phyloP scores from a whole-genome alignment of 2,797 vertebrate species.

The Masticophis lateralis region DNA sequence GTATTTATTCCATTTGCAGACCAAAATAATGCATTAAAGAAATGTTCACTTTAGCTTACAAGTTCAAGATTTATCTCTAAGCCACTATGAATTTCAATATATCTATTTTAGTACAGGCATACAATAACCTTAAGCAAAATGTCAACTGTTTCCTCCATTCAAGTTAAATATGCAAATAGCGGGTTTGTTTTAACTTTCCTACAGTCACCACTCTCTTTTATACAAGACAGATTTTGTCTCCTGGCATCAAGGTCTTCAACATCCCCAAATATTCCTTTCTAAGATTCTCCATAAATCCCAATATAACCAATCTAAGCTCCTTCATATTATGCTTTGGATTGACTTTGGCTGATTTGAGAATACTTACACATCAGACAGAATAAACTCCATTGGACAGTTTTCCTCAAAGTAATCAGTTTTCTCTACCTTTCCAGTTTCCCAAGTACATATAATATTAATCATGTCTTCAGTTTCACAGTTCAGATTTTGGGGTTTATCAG shows the following conservation, averaged over 20 bases:
- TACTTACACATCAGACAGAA: conserved; percentile 66
- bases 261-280: background rate
- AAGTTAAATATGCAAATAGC: background rate
- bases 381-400: conserved; percentile 28
- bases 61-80: background rate
- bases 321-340: background rate
- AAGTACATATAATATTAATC: conserved; percentile 65
- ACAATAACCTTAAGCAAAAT: background rate
- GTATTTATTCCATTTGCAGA: background rate
- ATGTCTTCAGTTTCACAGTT: conserved; percentile 72
- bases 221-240: background rate
- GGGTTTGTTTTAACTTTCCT: background rate
- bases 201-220: background rate
- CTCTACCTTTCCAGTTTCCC: conserved; percentile 44
- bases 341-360: background rate
- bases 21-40: background rate
- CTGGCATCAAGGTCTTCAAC: background rate
- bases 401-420: conserved; percentile 15
- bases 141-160: background rate
- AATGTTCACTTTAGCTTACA: background rate
- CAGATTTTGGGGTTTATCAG: conserved; percentile 65
- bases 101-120: background rate
- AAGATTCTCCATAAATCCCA: background rate
- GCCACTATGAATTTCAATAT: background rate
- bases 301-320: background rate